Base-by-base conservation (phyloP, 2,113 vertebrate species). In the Alethe castanea region DNA sequence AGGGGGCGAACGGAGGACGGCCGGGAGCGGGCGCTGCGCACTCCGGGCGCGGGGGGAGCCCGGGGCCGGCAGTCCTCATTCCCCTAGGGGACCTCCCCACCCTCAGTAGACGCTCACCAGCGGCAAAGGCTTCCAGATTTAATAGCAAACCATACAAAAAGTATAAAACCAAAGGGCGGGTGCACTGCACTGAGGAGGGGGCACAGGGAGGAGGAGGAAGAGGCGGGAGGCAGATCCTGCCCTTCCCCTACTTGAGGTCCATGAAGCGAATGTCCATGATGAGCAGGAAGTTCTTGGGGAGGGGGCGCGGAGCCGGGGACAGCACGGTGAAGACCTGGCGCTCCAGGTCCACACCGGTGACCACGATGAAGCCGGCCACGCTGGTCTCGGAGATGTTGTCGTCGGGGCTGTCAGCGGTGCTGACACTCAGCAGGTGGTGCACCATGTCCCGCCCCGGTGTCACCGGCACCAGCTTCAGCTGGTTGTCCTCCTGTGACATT, bases 201-300 rank as follows among this genome's bases (percentile, higher is more conserved):
- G 5, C 24, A 12, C n/a, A 2, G 14, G 24, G 33, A 35, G 23
- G 26, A 26, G 29, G 29, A n/a, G 23, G 26, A 26, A 23, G 29
- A n/a, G 23, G 44, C 1, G 10, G 25, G 14, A 10, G 4, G 15
- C 24, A 11, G 13, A 14, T 19, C 11, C 33, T 1, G 4, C 8
- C 8, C n/a, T 26, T 11, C 5, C 20, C 12, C 96, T 98, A 99
- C 70, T 99, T 99, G 36, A 99, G 98, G 96, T 99, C 99, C 98
- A 99, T 99, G 94, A 99, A 99, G 69, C 99, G 98, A 57, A 99
- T 99, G 95, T 99, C 99, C 99, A 99, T 99, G 96, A 99, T 99
- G 60, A 99, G 99, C 44, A 99, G 98, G 42, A 99, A 99, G 97
- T 98, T 98, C 92, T 99, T 98, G 29, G 99, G 99, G 81, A 99